Evolutionary conservation across 2,888 invertebrate species (phyloP).

Genomic region (Philopedon plagiatum): DNA sequence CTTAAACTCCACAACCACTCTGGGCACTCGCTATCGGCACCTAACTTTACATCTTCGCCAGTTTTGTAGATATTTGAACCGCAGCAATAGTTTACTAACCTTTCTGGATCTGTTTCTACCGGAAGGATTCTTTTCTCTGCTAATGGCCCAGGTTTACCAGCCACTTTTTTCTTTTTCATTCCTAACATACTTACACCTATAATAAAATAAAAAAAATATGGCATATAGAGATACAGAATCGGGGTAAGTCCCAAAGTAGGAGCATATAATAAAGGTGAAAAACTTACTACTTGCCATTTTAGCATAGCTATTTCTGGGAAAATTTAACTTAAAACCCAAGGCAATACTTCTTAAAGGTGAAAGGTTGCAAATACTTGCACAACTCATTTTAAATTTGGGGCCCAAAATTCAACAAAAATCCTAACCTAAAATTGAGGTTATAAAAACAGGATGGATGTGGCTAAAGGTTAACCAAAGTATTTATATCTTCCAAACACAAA

Average conservation of each 20-base stretch:
- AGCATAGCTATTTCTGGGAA: conserved; percentile 60
- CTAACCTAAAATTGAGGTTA: background rate
- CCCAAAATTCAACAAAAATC: background rate
- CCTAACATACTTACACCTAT: conserved; percentile 66
- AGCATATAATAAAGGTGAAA: conserved; percentile 10
- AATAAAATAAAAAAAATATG: conserved; percentile 74
- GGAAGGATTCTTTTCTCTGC: conserved; percentile 82
- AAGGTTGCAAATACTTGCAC: conserved; percentile 38
- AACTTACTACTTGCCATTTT: conserved; percentile 60
- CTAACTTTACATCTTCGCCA: conserved; percentile 84
- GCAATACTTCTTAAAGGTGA: conserved; percentile 43
- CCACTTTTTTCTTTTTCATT: conserved; percentile 77
- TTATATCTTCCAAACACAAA: too few relatives aligned
- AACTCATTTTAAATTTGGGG: conserved; percentile 50
- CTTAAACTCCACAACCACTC: conserved; percentile 90
- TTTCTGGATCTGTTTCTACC: conserved; percentile 87
- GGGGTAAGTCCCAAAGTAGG: background rate
- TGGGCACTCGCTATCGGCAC: conserved; percentile 88
- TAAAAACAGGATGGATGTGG: too few relatives aligned
- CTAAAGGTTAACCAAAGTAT: too few relatives aligned
- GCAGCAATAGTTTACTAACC: conserved; percentile 83
- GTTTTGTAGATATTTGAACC: conserved; percentile 88
- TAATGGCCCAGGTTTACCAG: conserved; percentile 74
- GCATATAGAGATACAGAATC: too few relatives aligned
- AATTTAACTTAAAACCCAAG: conserved; percentile 52